A percentile compares a stretch with the other conserved stretches of the same genome.
phyloP scores from a whole-genome alignment of 2,888 invertebrate species.

The Morinoia aosen region DNA sequence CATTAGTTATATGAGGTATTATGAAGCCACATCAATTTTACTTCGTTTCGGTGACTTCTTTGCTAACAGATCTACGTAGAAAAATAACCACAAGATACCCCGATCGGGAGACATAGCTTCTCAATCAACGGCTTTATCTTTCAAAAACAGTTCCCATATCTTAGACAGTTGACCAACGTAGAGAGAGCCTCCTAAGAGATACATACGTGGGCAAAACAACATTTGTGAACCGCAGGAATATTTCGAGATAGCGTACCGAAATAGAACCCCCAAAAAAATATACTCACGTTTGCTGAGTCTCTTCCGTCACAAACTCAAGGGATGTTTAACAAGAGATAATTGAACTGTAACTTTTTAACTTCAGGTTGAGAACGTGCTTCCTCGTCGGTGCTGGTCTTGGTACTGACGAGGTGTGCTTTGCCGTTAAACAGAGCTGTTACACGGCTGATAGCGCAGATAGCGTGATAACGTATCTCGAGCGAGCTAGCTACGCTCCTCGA shows the following conservation, averaged over 20 bases:
- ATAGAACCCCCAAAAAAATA: not conserved
- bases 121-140: not conserved
- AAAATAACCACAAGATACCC: not conserved
- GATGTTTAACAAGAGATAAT: not conserved
- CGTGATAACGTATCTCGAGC: not conserved
- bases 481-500: not conserved
- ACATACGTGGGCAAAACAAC: not conserved
- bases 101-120: not conserved
- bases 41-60: not conserved
- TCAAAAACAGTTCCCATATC: not conserved
- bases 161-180: not conserved
- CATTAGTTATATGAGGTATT: not conserved
- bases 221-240: not conserved
- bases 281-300: not conserved
- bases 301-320: not conserved
- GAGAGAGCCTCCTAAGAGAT: not conserved
- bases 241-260: not conserved
- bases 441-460: slow-evolving; percentile 3
- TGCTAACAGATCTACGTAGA: not conserved
- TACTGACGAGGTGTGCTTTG: not conserved
- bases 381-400: not conserved
- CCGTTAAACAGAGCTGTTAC: not conserved
- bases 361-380: not conserved
- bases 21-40: not conserved
- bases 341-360: not conserved